These are phyloP conservation scores for Phrynosoma platyrhinos DNA, from an alignment of 2,113 vertebrate species.

Conservation along the genomic window DNA sequence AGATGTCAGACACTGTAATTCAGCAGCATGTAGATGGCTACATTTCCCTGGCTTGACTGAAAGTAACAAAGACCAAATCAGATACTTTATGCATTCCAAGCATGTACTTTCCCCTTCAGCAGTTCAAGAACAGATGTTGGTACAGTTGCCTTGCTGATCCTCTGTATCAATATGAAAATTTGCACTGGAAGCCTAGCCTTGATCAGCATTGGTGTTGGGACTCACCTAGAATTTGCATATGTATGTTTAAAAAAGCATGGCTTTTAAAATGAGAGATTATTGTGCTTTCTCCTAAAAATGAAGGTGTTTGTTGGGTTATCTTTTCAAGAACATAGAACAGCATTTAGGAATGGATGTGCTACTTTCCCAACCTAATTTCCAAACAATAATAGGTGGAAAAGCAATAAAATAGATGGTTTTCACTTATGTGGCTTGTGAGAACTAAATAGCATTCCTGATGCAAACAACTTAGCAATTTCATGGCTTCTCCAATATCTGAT, in stretches of 20 bases:
- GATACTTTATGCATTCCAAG: not conserved
- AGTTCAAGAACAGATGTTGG: conserved; percentile 6
- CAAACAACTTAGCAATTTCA: not conserved
- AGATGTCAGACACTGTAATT: not conserved
- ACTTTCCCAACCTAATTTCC: not conserved
- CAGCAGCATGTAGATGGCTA: not conserved
- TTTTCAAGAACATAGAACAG: not conserved
- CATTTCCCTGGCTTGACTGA: not conserved
- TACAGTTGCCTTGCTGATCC: not conserved
- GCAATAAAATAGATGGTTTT: conserved; percentile 17
- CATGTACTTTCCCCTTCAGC: not conserved
- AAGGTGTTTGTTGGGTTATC: not conserved
- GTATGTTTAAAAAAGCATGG: not conserved
- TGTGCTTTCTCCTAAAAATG: not conserved
- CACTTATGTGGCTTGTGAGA: not conserved
- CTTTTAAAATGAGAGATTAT: not conserved
- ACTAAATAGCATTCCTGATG: conserved; percentile 6
- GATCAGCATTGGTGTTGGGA: not conserved
- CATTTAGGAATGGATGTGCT: not conserved
- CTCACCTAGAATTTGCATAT: not conserved
- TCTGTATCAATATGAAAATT: not conserved
- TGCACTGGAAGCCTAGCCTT: not conserved
- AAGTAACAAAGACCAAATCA: not conserved
- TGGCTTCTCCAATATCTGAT: not conserved
- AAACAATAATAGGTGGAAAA: not conserved